Conservation (phyloP, 2,888 invertebrate genomes). For the Rhagonycha fulva region DNA sequence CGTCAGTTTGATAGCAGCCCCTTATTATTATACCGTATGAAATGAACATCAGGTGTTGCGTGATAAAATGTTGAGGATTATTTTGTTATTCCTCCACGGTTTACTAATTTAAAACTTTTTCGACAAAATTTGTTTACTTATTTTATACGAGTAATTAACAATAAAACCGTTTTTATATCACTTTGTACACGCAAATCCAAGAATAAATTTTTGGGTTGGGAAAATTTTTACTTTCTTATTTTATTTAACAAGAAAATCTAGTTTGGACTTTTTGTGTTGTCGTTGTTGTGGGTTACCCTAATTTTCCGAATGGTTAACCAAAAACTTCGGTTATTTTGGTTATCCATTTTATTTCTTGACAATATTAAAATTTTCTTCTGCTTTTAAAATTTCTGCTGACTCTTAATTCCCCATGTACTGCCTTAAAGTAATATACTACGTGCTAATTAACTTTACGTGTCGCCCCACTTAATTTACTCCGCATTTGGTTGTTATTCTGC, state of each 20-base stretch:
- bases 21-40: slow-evolving; percentile 20
- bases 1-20: slow-evolving; percentile 24
- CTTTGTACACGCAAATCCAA: background rate
- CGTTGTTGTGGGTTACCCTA: background rate
- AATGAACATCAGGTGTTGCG: slow-evolving; percentile 32
- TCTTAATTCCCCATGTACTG: background rate
- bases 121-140: background rate
- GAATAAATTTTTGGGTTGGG: background rate
- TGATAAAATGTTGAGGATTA: slow-evolving; percentile 19
- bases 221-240: background rate
- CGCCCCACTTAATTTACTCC: background rate
- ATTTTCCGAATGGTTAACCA: background rate
- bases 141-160: background rate
- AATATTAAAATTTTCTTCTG: background rate
- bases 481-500: background rate
- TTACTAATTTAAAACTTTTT: background rate
- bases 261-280: background rate
- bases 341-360: background rate
- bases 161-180: background rate
- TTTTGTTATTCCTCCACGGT: background rate
- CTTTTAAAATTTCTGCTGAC: background rate
- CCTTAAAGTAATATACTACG: background rate
- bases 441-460: slow-evolving; percentile 1
- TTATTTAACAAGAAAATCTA: background rate
- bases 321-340: background rate